phyloP scores from a whole-genome alignment of 2,113 vertebrate species.

The Platycercus adscitus region DNA sequence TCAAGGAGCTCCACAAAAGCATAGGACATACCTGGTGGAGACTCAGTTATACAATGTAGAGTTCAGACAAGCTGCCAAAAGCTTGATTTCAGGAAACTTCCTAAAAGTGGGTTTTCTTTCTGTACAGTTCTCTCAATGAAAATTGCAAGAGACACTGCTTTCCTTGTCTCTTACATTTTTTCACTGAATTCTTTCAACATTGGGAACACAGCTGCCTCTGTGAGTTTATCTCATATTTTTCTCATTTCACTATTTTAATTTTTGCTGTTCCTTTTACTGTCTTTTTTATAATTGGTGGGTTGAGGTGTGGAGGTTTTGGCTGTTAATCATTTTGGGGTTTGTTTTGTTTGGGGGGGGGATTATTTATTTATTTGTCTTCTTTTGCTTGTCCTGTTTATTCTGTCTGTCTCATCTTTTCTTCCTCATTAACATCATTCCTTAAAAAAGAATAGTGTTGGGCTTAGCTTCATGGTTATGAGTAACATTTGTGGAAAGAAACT shows the following conservation, averaged over 20 bases:
- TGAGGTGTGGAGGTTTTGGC: background rate
- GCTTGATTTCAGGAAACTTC: background rate
- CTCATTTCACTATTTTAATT: background rate
- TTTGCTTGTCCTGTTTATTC: background rate
- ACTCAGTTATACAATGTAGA: background rate
- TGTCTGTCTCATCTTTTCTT: background rate
- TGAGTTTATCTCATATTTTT: background rate
- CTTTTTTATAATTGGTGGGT: background rate
- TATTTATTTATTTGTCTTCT: background rate
- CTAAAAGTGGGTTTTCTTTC: background rate
- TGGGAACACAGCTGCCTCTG: background rate
- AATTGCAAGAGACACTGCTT: background rate
- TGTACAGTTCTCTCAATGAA: background rate
- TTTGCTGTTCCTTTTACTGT: background rate
- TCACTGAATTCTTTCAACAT: background rate
- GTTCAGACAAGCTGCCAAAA: background rate
- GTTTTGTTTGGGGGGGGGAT: background rate
- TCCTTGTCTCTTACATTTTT: background rate
- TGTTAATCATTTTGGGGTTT: background rate
- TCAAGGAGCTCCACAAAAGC: background rate
- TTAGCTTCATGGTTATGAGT: background rate
- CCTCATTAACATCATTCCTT: background rate
- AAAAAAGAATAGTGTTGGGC: background rate
- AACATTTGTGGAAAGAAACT: background rate
- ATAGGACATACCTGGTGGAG: background rate